These are phyloP conservation scores for Neotragus moschatus DNA, from an alignment of 2,113 vertebrate species.

Conservation along the genomic window DNA sequence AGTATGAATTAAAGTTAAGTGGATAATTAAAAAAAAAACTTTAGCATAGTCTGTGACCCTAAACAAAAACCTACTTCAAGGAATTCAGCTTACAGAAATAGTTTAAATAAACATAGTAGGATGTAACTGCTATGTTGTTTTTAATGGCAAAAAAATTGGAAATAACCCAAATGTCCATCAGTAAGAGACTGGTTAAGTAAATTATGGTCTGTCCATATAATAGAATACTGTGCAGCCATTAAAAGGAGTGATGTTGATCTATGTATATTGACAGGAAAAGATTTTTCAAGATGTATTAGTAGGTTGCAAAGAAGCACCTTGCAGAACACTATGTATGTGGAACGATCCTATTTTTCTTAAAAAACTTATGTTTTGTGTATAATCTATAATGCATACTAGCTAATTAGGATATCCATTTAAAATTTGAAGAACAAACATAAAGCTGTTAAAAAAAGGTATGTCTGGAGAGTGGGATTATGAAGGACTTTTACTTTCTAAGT, in stretches of 20 bases:
- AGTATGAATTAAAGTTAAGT: slow-evolving; percentile 47
- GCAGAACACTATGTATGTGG: background rate
- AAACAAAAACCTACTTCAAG: background rate
- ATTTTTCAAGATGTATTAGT: background rate
- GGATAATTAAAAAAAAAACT: background rate
- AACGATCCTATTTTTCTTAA: background rate
- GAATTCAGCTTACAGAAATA: slow-evolving; percentile 24
- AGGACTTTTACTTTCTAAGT: slow-evolving; percentile 47
- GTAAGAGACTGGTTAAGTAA: slow-evolving; percentile 27
- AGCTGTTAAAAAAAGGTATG: slow-evolving; percentile 24
- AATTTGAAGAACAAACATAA: slow-evolving; percentile 25
- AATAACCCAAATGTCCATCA: background rate
- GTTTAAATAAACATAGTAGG: background rate
- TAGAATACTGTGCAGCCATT: slow-evolving; percentile 36
- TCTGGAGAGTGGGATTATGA: slow-evolving; percentile 1
- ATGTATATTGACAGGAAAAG: background rate
- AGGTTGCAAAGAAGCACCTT: background rate
- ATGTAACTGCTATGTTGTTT: background rate
- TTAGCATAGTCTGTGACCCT: background rate
- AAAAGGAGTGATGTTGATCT: slow-evolving; percentile 2
- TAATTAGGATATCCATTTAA: slow-evolving; percentile 19
- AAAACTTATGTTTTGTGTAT: slow-evolving; percentile 4
- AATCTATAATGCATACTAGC: background rate
- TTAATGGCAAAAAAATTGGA: slow-evolving; percentile 33
- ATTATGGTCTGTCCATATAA: slow-evolving; percentile 20